Conservation (phyloP, 2,888 invertebrate species). For the Bembecia ichneumoniformis region DNA sequence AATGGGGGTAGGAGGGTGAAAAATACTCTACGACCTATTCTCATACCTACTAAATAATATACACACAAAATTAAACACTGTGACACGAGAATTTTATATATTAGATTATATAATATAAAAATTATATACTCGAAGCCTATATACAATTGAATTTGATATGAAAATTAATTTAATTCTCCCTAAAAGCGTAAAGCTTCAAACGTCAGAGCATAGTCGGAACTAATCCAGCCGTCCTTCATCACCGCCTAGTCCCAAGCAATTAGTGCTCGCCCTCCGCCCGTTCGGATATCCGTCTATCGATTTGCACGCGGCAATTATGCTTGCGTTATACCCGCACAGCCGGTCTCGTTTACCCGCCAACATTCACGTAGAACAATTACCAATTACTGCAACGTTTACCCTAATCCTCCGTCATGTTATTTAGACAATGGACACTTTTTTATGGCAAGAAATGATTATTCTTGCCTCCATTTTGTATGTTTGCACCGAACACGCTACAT, state of each 20-base stretch:
- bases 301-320: conserved; percentile 45
- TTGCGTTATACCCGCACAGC: conserved; percentile 21
- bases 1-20: too few species aligned
- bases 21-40: too few species aligned
- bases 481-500: conserved; percentile 20
- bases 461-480: neutral
- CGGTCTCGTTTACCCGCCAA: neutral
- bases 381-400: conserved; percentile 2
- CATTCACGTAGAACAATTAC: neutral
- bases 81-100: too few species aligned
- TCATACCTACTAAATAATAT: too few species aligned
- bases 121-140: too few species aligned
- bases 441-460: neutral
- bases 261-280: conserved; percentile 32
- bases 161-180: neutral
- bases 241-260: conserved; percentile 32
- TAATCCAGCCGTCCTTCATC: conserved; percentile 34
- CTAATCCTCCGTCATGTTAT: neutral
- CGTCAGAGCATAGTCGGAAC: conserved; percentile 11
- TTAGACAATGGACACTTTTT: neutral
- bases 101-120: too few species aligned
- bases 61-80: too few species aligned
- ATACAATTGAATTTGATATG: neutral
- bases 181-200: neutral
- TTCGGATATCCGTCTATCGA: conserved; percentile 53